Base-by-base conservation (phyloP, 2,113 vertebrate genomes). In the Baryphthengus martii region DNA sequence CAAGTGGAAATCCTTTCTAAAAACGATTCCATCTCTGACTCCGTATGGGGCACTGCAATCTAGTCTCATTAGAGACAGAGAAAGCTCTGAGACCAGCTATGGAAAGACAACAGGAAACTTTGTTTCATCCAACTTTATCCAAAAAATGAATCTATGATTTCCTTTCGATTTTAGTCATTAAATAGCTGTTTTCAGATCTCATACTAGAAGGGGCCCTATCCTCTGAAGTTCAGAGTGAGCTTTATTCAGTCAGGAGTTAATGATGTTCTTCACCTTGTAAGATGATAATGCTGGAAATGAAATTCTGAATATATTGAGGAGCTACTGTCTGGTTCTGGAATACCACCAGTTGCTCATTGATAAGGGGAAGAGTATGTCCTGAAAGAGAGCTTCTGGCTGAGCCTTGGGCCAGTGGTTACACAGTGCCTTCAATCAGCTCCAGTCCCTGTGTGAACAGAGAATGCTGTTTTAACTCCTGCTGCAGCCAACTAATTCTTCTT, bases 1-100 rank as follows among this genome's bases (percentile, higher is more conserved):
- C 77, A 93, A 95, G 89, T 93, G 85, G 95, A 95, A 97, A 96
- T 97, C 93, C 89, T 91, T 85, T 95, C 86, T 91, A 94, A 89
- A 97, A 96, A 76, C 3, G 47, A 89, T 95, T 96, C 91, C 89
- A 85, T 97, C 96, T 89, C 88, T 77, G 70, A 44, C 88, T 93
- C 95, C 61, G 62, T 87, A 83, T 96, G 95, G 76, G 90, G 93
- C 91, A 45, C 79, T 84, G 53, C 90, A 94, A 94, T 96, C 94
- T 72, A 68, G 93, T 80, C 96, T 97, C 93, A 96, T 96, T 97
- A 97, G 87, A 96, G 85, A 50, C 55, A 75, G 61, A 85, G 88
- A 93, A 89, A 86, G 84, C 89, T 96, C 88, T 90, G 83, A 96
- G 90, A 76, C 78, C 89, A 93, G 89, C 86, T 81, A 66, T 68